A percentile compares a stretch with the other conserved stretches of the same genome.
phyloP scores from a whole-genome alignment of 2,888 invertebrate genomes.

The Hypsopygia costalis region DNA sequence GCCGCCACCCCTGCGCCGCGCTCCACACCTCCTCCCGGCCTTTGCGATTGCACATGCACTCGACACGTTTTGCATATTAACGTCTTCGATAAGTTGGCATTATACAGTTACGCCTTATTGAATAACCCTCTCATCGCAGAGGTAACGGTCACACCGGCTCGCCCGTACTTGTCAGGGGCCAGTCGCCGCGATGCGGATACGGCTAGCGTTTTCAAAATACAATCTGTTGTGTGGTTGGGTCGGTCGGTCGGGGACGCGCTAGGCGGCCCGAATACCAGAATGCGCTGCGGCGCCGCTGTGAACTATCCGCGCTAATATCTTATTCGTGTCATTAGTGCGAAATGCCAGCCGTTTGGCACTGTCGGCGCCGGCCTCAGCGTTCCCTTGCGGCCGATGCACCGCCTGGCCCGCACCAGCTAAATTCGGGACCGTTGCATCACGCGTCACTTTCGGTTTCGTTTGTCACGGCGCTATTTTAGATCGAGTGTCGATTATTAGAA shows the following conservation, averaged over 20 bases:
- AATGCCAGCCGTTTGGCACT: slow-evolving; percentile 77
- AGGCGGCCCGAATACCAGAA: slow-evolving; percentile 58
- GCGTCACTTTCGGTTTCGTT: slow-evolving; percentile 77
- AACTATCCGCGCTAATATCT: slow-evolving; percentile 75
- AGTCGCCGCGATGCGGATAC: slow-evolving; percentile 10
- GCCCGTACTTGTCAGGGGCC: slow-evolving; percentile 25
- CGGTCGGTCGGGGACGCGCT: slow-evolving; percentile 41
- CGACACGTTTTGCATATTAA: slow-evolving; percentile 41
- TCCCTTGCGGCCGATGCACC: slow-evolving; percentile 69
- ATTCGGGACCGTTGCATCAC: slow-evolving; percentile 77
- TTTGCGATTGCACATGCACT: slow-evolving; percentile 19
- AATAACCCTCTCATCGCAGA: slow-evolving; percentile 33
- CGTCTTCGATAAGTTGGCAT: slow-evolving; percentile 29
- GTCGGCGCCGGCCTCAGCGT: slow-evolving; percentile 50
- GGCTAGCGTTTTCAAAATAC: slow-evolving; percentile 13
- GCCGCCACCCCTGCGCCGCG: slow-evolving; percentile 30
- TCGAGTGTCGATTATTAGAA: slow-evolving; percentile 76
- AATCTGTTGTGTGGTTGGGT: slow-evolving; percentile 48
- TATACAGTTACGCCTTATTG: slow-evolving; percentile 34
- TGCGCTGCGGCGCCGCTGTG: slow-evolving; percentile 45
- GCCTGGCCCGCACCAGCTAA: slow-evolving; percentile 64
- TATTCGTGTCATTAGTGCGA: slow-evolving; percentile 79
- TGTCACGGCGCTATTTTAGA: slow-evolving; percentile 77
- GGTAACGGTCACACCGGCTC: slow-evolving; percentile 37
- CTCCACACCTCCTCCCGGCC: slow-evolving; percentile 18